Conservation (phyloP, 2,888 invertebrate genomes). For the Automeris io region DNA sequence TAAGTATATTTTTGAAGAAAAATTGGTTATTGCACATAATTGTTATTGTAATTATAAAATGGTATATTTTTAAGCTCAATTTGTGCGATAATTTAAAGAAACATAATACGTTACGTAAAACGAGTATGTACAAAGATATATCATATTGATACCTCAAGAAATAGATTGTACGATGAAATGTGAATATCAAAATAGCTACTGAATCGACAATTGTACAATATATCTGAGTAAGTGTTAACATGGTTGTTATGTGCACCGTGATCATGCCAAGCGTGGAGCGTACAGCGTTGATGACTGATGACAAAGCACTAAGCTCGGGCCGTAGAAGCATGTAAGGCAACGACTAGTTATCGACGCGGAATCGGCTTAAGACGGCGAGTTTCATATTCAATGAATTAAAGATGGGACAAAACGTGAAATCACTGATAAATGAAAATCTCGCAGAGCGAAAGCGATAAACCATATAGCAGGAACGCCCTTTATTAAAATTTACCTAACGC, state of each 20-base stretch:
- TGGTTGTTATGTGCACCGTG: constrained; percentile 24
- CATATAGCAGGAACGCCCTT: too few species aligned
- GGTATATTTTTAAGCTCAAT: constrained; percentile 27
- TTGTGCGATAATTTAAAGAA: constrained; percentile 24
- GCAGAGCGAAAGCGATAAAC: too few species aligned
- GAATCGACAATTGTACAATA: constrained; percentile 9
- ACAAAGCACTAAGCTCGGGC: constrained; percentile 29
- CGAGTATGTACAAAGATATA: constrained; percentile 15
- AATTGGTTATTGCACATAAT: too few species aligned
- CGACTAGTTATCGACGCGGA: too few species aligned
- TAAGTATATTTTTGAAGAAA: too few species aligned
- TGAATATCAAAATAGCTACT: constrained; percentile 8
- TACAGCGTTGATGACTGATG: constrained; percentile 6
- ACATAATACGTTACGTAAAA: constrained; percentile 4
- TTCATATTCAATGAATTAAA: too few species aligned
- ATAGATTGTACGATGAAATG: background rate
- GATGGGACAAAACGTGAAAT: too few species aligned
- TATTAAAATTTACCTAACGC: too few species aligned
- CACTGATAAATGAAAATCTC: too few species aligned
- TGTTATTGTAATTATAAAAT: background rate
- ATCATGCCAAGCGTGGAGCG: constrained; percentile 34
- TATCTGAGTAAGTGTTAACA: constrained; percentile 12
- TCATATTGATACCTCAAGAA: background rate
- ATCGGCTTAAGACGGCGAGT: too few species aligned
- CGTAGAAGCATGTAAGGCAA: constrained; percentile 38